A percentile compares a stretch with the other conserved stretches of the same genome.
These are phyloP conservation scores for Liasis olivaceus DNA, from an alignment of 2,797 vertebrate species.

Conservation along the genomic window DNA sequence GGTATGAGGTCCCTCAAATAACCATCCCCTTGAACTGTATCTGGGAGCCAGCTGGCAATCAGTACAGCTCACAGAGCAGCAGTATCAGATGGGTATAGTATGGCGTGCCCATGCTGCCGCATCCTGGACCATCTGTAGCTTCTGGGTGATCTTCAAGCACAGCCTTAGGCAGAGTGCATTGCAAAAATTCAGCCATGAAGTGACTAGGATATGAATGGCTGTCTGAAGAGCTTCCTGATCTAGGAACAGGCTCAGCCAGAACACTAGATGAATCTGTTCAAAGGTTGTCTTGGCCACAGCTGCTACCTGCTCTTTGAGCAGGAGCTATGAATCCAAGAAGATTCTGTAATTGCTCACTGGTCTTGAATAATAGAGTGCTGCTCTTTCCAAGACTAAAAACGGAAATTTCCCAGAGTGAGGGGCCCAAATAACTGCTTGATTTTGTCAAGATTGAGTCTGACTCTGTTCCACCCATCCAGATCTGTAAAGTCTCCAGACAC, in stretches of 20 bases:
- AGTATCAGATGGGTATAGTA: not conserved
- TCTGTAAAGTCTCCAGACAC: not conserved
- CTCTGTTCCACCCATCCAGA: not conserved
- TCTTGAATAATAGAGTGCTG: not conserved
- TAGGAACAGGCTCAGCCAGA: not conserved
- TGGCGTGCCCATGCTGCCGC: not conserved
- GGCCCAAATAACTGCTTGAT: not conserved
- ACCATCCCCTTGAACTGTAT: not conserved
- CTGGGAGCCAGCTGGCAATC: not conserved
- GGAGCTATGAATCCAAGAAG: not conserved
- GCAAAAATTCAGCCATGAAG: not conserved
- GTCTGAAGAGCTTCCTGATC: not conserved
- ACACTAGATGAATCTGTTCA: not conserved
- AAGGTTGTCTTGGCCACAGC: not conserved
- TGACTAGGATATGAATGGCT: not conserved
- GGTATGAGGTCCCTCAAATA: not conserved
- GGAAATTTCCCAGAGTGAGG: not conserved
- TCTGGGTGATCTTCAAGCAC: not conserved
- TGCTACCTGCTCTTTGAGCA: not conserved
- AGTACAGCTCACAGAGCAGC: not conserved
- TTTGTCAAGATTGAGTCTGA: not conserved
- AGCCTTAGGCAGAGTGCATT: not conserved
- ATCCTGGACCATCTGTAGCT: not conserved
- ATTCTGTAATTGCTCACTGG: not conserved
- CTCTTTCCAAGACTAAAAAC: not conserved